Percentiles rank a stretch among this genome's conserved stretches.
These are phyloP conservation scores for Drosophila crucigera DNA, from an alignment of 2,888 invertebrate species.

Conservation along the genomic window DNA sequence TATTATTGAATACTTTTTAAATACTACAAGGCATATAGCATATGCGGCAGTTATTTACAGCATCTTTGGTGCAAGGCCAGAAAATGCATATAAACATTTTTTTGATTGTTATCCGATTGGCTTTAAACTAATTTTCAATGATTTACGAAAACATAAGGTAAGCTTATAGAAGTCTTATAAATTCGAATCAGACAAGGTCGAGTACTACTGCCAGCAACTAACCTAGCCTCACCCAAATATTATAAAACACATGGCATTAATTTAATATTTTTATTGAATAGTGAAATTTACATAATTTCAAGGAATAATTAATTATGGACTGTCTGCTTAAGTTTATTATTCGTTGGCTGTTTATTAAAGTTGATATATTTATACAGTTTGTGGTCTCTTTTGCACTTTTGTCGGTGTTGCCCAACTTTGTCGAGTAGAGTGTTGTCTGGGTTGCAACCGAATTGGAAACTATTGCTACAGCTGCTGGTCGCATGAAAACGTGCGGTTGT, in stretches of 20 bases:
- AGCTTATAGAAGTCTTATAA: not conserved
- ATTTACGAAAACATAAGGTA: not conserved
- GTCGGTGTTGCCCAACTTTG: conserved; percentile 60
- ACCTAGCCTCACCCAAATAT: not conserved
- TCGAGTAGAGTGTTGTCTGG: conserved; percentile 30
- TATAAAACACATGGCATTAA: not conserved
- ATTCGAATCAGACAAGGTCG: not conserved
- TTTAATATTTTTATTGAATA: not conserved
- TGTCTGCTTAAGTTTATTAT: not conserved
- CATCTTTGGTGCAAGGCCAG: not conserved
- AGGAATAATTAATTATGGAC: not conserved
- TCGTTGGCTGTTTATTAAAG: not conserved
- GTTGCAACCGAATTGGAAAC: conserved; percentile 9
- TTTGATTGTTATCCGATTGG: not conserved
- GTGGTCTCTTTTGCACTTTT: conserved; percentile 24
- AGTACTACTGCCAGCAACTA: not conserved
- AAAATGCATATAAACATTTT: not conserved
- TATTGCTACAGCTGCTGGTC: conserved; percentile 7
- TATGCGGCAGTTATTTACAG: not conserved
- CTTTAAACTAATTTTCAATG: not conserved
- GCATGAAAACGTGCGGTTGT: conserved; percentile 66
- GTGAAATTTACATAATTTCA: conserved; percentile 1
- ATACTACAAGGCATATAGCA: not conserved
- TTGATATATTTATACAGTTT: not conserved
- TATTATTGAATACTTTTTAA: not conserved